These are phyloP conservation scores for Spilogale gracilis DNA, from an alignment of 2,113 vertebrate species.

Conservation along the genomic window DNA sequence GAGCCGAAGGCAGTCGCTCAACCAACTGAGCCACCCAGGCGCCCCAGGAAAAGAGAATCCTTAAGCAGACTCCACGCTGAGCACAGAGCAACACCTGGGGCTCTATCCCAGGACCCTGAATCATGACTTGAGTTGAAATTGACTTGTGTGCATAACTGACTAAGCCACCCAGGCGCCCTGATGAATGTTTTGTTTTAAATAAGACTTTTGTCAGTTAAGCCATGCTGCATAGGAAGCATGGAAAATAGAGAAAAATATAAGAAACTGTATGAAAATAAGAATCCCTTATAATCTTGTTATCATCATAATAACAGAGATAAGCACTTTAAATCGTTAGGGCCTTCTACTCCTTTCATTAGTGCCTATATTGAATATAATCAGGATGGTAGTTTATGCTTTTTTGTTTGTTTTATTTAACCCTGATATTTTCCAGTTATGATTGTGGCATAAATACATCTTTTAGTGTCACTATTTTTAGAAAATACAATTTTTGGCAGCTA, in stretches of 20 bases:
- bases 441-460: background rate
- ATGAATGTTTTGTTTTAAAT: slow-evolving; percentile 38
- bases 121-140: background rate
- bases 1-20: too few species aligned
- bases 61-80: background rate
- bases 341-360: background rate
- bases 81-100: background rate
- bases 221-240: background rate
- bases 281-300: background rate
- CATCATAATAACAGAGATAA: slow-evolving; percentile 1
- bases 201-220: background rate
- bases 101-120: background rate
- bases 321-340: background rate
- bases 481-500: background rate
- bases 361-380: background rate
- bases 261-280: background rate
- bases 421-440: background rate
- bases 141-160: background rate
- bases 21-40: too few species aligned
- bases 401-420: background rate
- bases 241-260: background rate
- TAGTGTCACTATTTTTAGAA: slow-evolving; percentile 10
- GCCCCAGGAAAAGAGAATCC: background rate
- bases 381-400: background rate
- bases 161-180: background rate